Evolutionary conservation across 2,888 invertebrate species (phyloP), one percentile per base, ranked within the genome.

Genomic region (Caenorhabditis auriculariae): DNA sequence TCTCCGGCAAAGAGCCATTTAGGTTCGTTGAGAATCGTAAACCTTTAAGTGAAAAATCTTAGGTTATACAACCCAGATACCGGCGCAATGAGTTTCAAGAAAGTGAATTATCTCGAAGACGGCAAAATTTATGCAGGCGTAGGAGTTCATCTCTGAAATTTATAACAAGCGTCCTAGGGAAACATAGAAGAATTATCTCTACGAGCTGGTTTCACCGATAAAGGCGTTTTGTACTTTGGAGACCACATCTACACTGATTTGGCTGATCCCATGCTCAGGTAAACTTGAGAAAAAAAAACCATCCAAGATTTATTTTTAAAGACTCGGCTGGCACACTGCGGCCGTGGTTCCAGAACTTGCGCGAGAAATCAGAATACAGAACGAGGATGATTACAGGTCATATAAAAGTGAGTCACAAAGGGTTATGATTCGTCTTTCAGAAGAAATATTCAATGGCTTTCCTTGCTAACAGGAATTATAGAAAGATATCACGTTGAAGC

Each of bases 181-280:
- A 95, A 93, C 37, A 90, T 95, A 21, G 89, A 89, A 75, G 90
- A 92, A 82, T 85, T 96, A 29, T 91, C 92, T 83, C 89, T 91
- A 59, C 86, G 94, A 82, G 95, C 93, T 0, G 92, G 91, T 0
- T 95, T 94, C 93, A 85, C 87, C 54, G 93, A 93, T 0, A 90
- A 91, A 77, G 90, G 91, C 76, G 94, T 95, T 39, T 84, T 96
- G 23, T 96, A 96, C 84, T 95, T 95, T 84, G 95, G 96, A 0
- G 96, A 96, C 85, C 96, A 96, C 85, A 94, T 95, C 0, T 95
- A 94, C 85, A 91, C 89, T 78, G 96, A 96, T 85, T 86, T 96
- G 56, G 95, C 94, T 7, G 84, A 74, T 51, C 74, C 74, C 9
- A 73, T 73, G 64, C 56, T 74, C 82, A 72, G 79, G 82, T 78